Evolutionary conservation across 2,797 vertebrate species (phyloP), one percentile per base, ranked within the genome.

Genomic region (Harpagifer antarcticus): DNA sequence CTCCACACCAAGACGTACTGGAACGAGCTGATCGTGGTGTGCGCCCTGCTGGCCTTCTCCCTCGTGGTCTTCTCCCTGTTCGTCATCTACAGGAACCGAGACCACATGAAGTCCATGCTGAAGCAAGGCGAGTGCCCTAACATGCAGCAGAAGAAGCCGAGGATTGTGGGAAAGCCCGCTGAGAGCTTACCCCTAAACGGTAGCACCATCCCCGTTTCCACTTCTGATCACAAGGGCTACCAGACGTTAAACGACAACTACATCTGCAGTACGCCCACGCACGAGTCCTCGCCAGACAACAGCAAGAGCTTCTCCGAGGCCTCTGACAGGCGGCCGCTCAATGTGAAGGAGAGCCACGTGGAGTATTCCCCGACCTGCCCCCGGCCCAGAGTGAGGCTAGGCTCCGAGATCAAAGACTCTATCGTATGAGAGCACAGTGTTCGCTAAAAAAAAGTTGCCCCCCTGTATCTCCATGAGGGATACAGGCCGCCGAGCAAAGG

Each of bases 381-480:
- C 43, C 95, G 96, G 81, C 97, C 97, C 42, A 89, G 97, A 23
- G 97, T 99, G 52, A 95, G 97, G 77, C 93, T 99, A 7, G 98
- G 98, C 86, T 98, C 98, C 0, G 98, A 97, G 88, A 99, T 99
- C 89, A 97, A 97, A 87, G 98, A 99, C 95, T 98, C 97, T 0
- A 96, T 99, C 19, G 97, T 99, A 78, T 99, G 96, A 98, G 82
- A 79, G 85, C 69, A 2, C 64, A 60, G 14, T 13, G 3, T 68
- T 40, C 19, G 14, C 74, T 44, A 44, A 68, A 65, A 42, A 68
- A 65, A 61, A 56, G 9, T 75, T 47, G 44, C 75, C 78, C 65
- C 58, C 72, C 79, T 84, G 86, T 87, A 66, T 90, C 77, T 83
- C 61, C 55, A 9, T 11, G 42, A 78, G 58, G 57, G 68, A 80